Conservation (phyloP, 2,888 invertebrate species). For the Eurois occulta region DNA sequence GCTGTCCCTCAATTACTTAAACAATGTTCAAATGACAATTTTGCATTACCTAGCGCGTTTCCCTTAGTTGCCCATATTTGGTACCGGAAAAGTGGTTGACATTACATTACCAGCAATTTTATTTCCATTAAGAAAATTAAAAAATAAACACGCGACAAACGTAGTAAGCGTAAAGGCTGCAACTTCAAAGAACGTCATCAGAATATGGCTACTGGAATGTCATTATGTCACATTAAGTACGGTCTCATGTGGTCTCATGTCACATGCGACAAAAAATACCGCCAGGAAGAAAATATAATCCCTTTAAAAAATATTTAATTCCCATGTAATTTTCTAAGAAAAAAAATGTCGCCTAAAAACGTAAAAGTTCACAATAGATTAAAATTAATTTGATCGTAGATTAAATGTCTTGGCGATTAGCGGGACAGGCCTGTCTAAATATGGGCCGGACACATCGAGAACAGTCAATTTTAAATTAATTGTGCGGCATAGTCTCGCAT, state of each 20-base stretch:
- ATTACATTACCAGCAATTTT: constrained; percentile 33
- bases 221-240: constrained; percentile 43
- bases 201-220: constrained; percentile 36
- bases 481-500: constrained; percentile 42
- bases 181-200: background rate
- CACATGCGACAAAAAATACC: constrained; percentile 48
- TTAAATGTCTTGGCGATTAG: constrained; percentile 49
- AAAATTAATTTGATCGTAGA: constrained; percentile 55
- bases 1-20: background rate
- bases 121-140: constrained; percentile 6
- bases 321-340: constrained; percentile 43
- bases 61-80: constrained; percentile 5
- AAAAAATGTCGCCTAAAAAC: constrained; percentile 53
- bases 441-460: constrained; percentile 31
- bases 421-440: constrained; percentile 40
- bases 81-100: constrained; percentile 25
- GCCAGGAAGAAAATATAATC: constrained; percentile 8
- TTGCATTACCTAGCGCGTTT: background rate
- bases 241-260: constrained; percentile 26
- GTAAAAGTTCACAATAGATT: constrained; percentile 50
- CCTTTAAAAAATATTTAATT: constrained; percentile 24
- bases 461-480: constrained; percentile 56
- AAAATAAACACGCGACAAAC: constrained; percentile 27
- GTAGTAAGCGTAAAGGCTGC: too few species aligned
- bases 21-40: background rate